phyloP scores from a whole-genome alignment of 1,140 invertebrate species.

The Gryllus bimaculatus region DNA sequence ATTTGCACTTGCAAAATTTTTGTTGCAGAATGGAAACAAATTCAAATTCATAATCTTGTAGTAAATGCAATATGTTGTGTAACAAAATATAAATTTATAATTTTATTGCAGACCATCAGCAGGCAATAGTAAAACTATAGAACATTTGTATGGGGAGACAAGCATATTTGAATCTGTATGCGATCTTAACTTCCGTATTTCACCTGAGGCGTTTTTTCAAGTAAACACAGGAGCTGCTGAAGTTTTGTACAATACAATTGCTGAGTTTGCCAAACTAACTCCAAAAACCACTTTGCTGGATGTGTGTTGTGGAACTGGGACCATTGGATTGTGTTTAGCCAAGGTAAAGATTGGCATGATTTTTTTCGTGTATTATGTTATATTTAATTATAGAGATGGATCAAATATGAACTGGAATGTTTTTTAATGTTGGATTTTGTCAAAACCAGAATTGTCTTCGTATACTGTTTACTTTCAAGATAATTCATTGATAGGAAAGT shows the following conservation, averaged over 20 bases:
- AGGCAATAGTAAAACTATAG: neutral
- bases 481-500: too few relatives aligned
- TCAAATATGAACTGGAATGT: too few relatives aligned
- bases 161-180: conserved; percentile 76
- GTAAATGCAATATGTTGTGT: too few relatives aligned
- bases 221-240: conserved; percentile 83
- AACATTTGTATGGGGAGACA: conserved; percentile 56
- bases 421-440: too few relatives aligned
- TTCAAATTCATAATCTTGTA: too few relatives aligned
- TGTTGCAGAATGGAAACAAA: too few relatives aligned
- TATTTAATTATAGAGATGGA: too few relatives aligned
- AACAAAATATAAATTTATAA: neutral
- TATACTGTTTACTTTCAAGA: too few relatives aligned
- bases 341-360: conserved; percentile 38
- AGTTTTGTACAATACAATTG: conserved; percentile 74
- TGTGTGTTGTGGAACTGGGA: conserved; percentile 95
- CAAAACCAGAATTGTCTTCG: too few relatives aligned
- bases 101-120: neutral
- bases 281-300: conserved; percentile 72
- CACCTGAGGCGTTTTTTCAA: conserved; percentile 87
- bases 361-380: too few relatives aligned
- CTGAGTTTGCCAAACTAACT: conserved; percentile 58
- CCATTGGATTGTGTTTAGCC: conserved; percentile 86
- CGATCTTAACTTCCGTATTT: conserved; percentile 79
- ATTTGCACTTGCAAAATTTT: too few relatives aligned